phyloP scores from a whole-genome alignment of 2,888 invertebrate genomes.

The Limnephilus marmoratus region DNA sequence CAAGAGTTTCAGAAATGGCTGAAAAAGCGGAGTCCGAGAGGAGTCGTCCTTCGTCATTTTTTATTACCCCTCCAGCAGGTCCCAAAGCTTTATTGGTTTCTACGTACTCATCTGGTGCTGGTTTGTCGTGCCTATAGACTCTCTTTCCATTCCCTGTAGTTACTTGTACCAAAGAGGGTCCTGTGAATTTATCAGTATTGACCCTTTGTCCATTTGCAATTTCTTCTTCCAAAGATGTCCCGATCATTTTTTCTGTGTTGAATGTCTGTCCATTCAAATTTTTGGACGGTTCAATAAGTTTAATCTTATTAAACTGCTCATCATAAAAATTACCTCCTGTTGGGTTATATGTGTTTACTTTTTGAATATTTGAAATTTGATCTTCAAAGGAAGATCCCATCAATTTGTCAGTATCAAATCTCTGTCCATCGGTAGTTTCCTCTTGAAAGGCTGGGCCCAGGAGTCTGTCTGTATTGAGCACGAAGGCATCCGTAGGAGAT shows the following conservation, averaged over 20 bases:
- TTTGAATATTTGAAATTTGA: not conserved
- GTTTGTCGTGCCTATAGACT: slow-evolving; percentile 60
- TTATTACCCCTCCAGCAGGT: slow-evolving; percentile 60
- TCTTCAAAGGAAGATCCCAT: slow-evolving; percentile 1
- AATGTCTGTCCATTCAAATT: not conserved
- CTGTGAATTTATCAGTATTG: not conserved
- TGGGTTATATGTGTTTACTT: not conserved
- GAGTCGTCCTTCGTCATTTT: slow-evolving; percentile 69
- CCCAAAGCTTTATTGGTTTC: slow-evolving; percentile 64
- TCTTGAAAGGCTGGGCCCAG: slow-evolving; percentile 44
- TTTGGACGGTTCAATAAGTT: not conserved
- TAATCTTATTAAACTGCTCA: not conserved
- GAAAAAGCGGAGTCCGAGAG: slow-evolving; percentile 80
- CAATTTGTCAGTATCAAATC: not conserved
- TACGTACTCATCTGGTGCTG: slow-evolving; percentile 48
- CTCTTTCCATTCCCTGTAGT: slow-evolving; percentile 24
- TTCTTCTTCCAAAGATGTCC: slow-evolving; percentile 26
- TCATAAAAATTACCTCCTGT: not conserved
- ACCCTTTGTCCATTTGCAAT: not conserved
- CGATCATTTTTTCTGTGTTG: not conserved
- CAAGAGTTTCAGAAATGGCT: slow-evolving; percentile 81
- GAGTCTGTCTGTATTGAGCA: slow-evolving; percentile 59
- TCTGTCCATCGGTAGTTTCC: not conserved
- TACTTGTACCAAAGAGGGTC: slow-evolving; percentile 31
- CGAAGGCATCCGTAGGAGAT: not conserved